Conservation (phyloP, 2,797 vertebrate species). For the Xiphorhynchus erythropygius region DNA sequence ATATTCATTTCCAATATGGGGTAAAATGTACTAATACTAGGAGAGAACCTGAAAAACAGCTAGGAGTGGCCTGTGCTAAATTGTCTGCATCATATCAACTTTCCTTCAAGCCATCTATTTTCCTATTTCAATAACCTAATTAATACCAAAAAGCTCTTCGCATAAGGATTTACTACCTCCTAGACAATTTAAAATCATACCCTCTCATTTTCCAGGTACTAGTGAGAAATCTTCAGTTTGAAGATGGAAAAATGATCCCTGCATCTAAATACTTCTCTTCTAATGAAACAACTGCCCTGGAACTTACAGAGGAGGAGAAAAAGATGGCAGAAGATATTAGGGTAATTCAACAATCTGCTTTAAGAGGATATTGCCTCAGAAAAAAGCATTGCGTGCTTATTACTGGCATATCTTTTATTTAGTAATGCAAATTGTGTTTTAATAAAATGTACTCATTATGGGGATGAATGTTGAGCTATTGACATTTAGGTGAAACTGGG, state of each 20-base stretch:
- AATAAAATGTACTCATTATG: background rate
- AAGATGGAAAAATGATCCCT: conserved; percentile 95
- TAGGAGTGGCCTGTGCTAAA: background rate
- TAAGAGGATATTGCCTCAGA: background rate
- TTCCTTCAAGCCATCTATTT: background rate
- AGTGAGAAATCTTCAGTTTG: conserved; percentile 92
- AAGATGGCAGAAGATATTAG: conserved; percentile 87
- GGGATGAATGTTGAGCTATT: background rate
- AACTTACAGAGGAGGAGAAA: conserved; percentile 88
- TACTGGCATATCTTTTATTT: background rate
- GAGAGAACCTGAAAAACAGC: background rate
- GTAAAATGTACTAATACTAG: background rate
- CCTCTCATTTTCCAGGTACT: conserved; percentile 78
- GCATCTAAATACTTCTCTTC: conserved; percentile 91
- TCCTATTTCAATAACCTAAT: background rate
- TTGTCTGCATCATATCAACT: background rate
- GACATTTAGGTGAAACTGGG: background rate
- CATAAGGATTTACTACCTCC: background rate
- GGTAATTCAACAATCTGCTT: conserved; percentile 62
- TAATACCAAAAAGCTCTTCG: background rate
- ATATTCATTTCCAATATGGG: background rate
- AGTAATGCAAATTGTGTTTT: background rate
- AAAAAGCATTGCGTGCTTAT: background rate
- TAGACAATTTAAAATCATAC: background rate
- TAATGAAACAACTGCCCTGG: conserved; percentile 81